Evolutionary conservation across 2,113 vertebrate genomes (phyloP), one percentile per base, ranked within the genome.

Genomic region (Gopherus evgoodei): DNA sequence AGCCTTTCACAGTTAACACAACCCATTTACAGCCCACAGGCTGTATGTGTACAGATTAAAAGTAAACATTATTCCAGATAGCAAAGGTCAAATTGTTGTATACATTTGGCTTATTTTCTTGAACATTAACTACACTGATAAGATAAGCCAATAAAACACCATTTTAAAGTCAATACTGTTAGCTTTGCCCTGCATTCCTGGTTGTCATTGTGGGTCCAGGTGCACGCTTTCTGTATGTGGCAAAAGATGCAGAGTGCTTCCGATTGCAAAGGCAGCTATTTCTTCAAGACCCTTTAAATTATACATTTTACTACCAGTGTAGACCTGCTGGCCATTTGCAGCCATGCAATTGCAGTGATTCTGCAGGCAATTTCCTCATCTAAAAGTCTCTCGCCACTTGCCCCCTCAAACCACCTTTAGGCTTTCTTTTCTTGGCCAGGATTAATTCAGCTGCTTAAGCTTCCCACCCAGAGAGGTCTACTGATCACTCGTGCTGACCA

Each of bases 121-220:
- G 84, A 95, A 96, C 97, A 97, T 96, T 97, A 97, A 96, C 97
- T 85, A 75, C 25, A 81, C 88, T 50, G 96, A 97, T 96, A 97
- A 98, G 96, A 95, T 97, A 97, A 97, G 91, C 91, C 95, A 94
- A 97, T 96, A 91, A 95, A 96, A 89, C 88, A 87, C 96, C 91
- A 75, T 96, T 96, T 96, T 72, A 84, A 88, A 95, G 93, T 97
- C 95, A 97, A 93, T 97, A 72, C 94, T 96, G 89, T 94, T 91
- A 95, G 94, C 90, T 95, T 95, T 94, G 87, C 90, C 87, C 94
- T 6, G 0, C 90, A 87, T 94, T 95, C 94, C 91, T 96, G 7
- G 81, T 87, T 84, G 84, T 59, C 90, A 84, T 11, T 50, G 81
- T 80, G 93, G 94, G 83, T 47, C 75, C 78, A 78, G 87, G 81